Percentiles rank a stretch among this genome's conserved stretches.
Conservation (phyloP, 2,888 invertebrate species). For the Oxycera nigricornis region DNA sequence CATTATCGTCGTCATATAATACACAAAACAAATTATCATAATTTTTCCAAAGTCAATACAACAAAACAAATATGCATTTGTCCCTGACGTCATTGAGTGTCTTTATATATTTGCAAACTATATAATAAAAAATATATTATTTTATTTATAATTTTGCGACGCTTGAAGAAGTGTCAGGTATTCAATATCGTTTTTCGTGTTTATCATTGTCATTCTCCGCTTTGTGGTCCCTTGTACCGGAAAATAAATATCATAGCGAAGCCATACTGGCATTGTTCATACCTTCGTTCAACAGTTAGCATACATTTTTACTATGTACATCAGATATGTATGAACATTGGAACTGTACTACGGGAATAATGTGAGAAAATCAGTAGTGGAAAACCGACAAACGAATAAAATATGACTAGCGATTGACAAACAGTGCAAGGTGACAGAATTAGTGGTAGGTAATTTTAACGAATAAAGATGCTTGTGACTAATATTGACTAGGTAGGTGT, state of each 20-base stretch:
- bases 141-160: neutral
- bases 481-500: too few relatives aligned
- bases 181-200: neutral
- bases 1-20: too few relatives aligned
- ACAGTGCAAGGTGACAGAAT: neutral
- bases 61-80: too few relatives aligned
- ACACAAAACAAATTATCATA: too few relatives aligned
- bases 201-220: neutral
- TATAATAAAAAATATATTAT: neutral
- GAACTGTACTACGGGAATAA: too few relatives aligned
- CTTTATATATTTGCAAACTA: too few relatives aligned
- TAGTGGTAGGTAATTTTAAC: neutral
- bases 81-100: too few relatives aligned
- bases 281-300: neutral
- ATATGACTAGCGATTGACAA: neutral
- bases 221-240: constrained; percentile 6
- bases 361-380: neutral
- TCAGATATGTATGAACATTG: too few relatives aligned
- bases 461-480: too few relatives aligned
- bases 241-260: constrained; percentile 21
- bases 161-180: neutral
- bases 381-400: neutral
- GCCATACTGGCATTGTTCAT: constrained; percentile 6
- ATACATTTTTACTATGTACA: too few relatives aligned
- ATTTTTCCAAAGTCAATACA: too few relatives aligned